Evolutionary conservation across 2,888 invertebrate species (phyloP).

Genomic region (Agrilus cyanescens): DNA sequence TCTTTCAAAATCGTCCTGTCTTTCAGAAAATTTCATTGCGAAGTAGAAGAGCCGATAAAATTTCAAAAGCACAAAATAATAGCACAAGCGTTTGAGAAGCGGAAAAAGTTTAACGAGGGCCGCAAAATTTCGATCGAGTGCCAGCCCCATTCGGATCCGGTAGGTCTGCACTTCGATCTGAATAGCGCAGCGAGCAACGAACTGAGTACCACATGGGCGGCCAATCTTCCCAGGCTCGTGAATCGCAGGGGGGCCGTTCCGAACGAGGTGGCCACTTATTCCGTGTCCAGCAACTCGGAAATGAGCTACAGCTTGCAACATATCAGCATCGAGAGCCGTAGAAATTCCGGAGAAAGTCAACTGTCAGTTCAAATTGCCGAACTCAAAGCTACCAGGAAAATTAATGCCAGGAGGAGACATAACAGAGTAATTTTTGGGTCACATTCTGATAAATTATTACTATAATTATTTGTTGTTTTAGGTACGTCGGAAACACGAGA

Average conservation of each 20-base stretch:
- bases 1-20: conserved; percentile 4
- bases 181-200: conserved; percentile 68
- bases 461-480: background rate
- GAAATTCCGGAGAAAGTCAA: conserved; percentile 82
- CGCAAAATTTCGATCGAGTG: conserved; percentile 81
- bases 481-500: conserved; percentile 19
- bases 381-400: conserved; percentile 60
- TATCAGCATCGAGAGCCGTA: conserved; percentile 74
- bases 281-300: conserved; percentile 44
- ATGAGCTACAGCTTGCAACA: conserved; percentile 68
- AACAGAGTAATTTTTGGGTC: conserved; percentile 6
- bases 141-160: conserved; percentile 82
- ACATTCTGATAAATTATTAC: conserved; percentile 27
- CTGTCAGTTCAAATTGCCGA: conserved; percentile 75
- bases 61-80: conserved; percentile 80
- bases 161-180: conserved; percentile 62
- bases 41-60: conserved; percentile 55
- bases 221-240: conserved; percentile 77
- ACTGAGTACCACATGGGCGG: conserved; percentile 85
- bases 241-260: conserved; percentile 73
- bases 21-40: conserved; percentile 59
- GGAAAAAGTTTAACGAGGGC: conserved; percentile 71
- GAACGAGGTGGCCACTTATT: conserved; percentile 39
- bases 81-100: conserved; percentile 79
- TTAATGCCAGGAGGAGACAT: conserved; percentile 25